These are phyloP conservation scores for Saccopteryx leptura DNA, from an alignment of 2,113 vertebrate genomes.

Conservation along the genomic window DNA sequence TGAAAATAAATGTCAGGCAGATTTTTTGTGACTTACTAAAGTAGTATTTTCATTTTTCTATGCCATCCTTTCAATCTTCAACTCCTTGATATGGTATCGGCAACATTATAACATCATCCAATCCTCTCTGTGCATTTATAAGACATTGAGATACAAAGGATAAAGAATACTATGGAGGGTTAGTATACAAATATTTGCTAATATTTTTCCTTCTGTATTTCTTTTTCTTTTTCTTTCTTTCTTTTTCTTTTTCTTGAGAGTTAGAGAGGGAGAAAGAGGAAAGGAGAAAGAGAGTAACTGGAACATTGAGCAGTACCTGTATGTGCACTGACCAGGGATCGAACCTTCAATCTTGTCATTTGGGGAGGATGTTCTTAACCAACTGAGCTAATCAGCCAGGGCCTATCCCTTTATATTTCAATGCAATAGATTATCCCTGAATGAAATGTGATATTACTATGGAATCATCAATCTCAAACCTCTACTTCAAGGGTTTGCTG, in stretches of 20 bases:
- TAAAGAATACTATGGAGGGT: neutral
- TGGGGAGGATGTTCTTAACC: too few relatives aligned
- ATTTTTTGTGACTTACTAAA: neutral
- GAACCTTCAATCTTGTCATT: too few relatives aligned
- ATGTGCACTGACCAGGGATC: too few relatives aligned
- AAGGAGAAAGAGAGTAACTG: too few relatives aligned
- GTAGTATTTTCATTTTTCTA: neutral
- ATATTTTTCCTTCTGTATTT: neutral
- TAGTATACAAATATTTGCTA: neutral
- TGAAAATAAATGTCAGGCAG: neutral
- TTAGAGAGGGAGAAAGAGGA: too few relatives aligned
- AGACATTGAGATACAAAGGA: neutral
- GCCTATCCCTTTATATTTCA: neutral
- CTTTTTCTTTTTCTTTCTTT: neutral
- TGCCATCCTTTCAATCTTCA: neutral
- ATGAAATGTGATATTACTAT: neutral
- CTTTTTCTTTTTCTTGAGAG: too few relatives aligned
- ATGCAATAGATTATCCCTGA: neutral
- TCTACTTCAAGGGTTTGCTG: neutral
- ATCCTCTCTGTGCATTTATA: neutral
- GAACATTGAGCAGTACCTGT: too few relatives aligned
- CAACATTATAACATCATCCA: neutral
- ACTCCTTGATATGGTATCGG: neutral
- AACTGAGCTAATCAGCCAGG: too few relatives aligned
- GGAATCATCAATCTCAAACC: slow-evolving; percentile 15